Base-by-base conservation (phyloP, 2,797 vertebrate species). In the Phoeniculus purpureus region DNA sequence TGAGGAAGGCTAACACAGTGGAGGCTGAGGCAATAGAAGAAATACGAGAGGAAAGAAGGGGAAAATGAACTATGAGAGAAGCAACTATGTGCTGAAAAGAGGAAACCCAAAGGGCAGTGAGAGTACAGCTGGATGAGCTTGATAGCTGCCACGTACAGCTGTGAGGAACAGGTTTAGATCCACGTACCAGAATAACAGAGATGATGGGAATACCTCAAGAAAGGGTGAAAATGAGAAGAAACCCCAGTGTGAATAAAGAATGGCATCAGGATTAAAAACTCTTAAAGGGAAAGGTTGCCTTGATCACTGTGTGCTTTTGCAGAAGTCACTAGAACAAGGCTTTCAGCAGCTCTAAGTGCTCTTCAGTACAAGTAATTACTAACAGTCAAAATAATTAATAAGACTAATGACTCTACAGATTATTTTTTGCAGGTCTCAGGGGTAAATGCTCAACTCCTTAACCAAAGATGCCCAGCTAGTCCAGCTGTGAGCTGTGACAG, bases 351-450 rank as follows among this genome's bases (percentile, higher is more conserved):
- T 85, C 62, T 15, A 11, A 94, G 78, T 60, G 51, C 88, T 86
- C 86, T 94, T 91, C 76, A 91, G 67, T 54, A 83, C 73, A 95
- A 94, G 94, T 93, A 96, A 93, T 96, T 96, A 87, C 92, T 92
- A 92, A 55, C 62, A 89, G 89, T 90, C 70, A 87, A 94, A 89
- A 83, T 89, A 94, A 93, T 85, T 93, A 73, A 76, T 83, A 86
- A 73, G 61, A 78, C 76, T 90, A 80, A 80, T 66, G 87, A 87
- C 87, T 94, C 92, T 27, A 84, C 84, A 89, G 93, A 93, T 66
- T 1, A 89, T 93, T 85, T 73, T 76, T 26, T 76, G 50, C 48
- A 32, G 34, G 75, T 85, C 85, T 90, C 85, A 92, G 92, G 91
- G 87, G 70, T 75, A 89, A 94, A 51, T 58, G 66, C 40, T 89